Base-by-base conservation (phyloP, 2,113 vertebrate genomes). In the Cyphomyrus plagiostoma region DNA sequence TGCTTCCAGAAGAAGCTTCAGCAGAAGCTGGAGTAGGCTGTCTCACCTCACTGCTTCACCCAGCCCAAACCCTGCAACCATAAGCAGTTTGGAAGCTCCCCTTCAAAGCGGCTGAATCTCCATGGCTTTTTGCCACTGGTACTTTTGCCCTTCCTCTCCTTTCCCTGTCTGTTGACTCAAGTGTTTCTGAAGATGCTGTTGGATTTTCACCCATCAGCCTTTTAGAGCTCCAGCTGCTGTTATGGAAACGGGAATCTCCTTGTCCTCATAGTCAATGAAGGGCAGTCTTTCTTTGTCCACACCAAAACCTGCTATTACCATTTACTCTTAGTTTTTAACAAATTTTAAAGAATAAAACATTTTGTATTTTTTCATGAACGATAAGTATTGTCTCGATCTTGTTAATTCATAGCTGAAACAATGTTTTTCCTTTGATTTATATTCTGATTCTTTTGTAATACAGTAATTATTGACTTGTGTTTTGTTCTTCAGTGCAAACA, bases 1-100 rank as follows among this genome's bases (percentile, higher is more conserved):
- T 95, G 98, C 92, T 98, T 99, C 93, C 97, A 98, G 94, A 98
- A 97, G 91, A 99, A 98, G 93, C 95, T 99, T 91, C 98, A 98
- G 94, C 95, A 98, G 94, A 99, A 98, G 92, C 96, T 99, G 91
- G 97, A 97, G 91, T 99, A 96, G 97, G n/a, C 21, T 1, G 2
- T 50, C 49, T 30, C 13, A 2, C 89, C 77, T 89, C 66, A 84
- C 85, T 90, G 90, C 88, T 90, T 86, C 90, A 91, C 91, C 91
- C 89, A 49, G 80, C 52, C 92, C 91, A 86, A 30, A 86, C 56
- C 19, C 42, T 23, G 19, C 21, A 4, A 45, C 2, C 74, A 21
- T 35, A 80, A 80, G 35, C 30, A 70, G 62, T 70, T 70, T 70
- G 62, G 62, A 70, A 66, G 23, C 23, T 26, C 58, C 0, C 58